Evolutionary conservation across 2,888 invertebrate species (phyloP).

Genomic region (Ypsolopha scabrella): DNA sequence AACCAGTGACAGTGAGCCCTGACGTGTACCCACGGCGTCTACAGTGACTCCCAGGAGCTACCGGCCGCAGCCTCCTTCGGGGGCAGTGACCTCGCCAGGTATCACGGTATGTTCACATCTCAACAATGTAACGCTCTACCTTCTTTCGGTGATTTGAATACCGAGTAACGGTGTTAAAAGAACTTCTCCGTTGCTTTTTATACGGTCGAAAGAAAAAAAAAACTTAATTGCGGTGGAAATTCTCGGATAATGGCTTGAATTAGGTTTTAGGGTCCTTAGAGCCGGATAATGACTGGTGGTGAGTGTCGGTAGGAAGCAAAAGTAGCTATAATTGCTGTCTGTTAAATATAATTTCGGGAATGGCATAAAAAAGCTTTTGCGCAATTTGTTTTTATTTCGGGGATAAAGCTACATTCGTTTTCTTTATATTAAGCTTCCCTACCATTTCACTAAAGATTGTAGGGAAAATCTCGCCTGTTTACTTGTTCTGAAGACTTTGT

Average conservation of each 20-base stretch:
- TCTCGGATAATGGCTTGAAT: not conserved
- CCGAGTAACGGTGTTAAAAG: conserved; percentile 10
- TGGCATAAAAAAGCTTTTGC: too few relatives aligned
- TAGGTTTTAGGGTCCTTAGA: not conserved
- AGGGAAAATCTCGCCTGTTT: too few relatives aligned
- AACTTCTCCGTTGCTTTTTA: conserved; percentile 3
- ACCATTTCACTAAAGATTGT: too few relatives aligned
- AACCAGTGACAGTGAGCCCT: not conserved
- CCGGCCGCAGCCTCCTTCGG: conserved; percentile 10
- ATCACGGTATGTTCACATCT: conserved; percentile 13
- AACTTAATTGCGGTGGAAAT: not conserved
- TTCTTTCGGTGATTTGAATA: conserved; percentile 10
- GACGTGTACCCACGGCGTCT: not conserved
- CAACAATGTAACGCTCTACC: conserved; percentile 1
- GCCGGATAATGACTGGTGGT: not conserved
- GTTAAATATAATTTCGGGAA: too few relatives aligned
- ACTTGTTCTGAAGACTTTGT: too few relatives aligned
- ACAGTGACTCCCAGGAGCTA: not conserved
- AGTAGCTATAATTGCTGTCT: too few relatives aligned
- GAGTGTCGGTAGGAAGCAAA: too few relatives aligned
- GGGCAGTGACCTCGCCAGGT: conserved; percentile 39
- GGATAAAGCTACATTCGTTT: too few relatives aligned
- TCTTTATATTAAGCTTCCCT: too few relatives aligned
- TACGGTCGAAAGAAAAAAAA: conserved; percentile 1
- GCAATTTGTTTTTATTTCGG: too few relatives aligned